Conservation (phyloP, 2,888 invertebrate species). For the Stegana nigrithorax region DNA sequence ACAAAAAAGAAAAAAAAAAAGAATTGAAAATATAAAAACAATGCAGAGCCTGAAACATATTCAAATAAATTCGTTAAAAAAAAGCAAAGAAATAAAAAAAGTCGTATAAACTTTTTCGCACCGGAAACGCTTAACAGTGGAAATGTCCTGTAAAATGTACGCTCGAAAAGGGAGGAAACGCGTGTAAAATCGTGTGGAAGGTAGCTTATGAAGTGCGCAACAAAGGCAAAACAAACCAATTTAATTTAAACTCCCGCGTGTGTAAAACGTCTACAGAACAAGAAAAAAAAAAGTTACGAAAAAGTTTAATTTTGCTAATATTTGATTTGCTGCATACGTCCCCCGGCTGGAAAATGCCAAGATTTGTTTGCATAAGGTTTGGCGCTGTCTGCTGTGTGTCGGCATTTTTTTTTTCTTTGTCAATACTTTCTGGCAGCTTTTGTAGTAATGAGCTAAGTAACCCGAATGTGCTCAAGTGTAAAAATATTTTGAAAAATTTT, state of each 20-base stretch:
- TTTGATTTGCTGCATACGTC: too few species aligned
- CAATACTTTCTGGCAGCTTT: too few species aligned
- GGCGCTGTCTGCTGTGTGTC: too few species aligned
- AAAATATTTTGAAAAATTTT: too few species aligned
- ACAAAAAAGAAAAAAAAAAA: slow-evolving; percentile 43
- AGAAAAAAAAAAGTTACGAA: slow-evolving; percentile 19
- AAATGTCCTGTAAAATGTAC: slow-evolving; percentile 24
- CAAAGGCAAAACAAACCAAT: slow-evolving; percentile 60
- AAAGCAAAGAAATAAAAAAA: slow-evolving; percentile 51
- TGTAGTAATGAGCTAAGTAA: too few species aligned
- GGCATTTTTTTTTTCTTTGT: too few species aligned
- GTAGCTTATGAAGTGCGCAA: slow-evolving; percentile 35
- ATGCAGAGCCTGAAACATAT: slow-evolving; percentile 14
- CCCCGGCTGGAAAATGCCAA: too few species aligned
- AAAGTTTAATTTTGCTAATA: slow-evolving; percentile 30
- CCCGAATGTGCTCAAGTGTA: too few species aligned
- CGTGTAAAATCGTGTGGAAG: slow-evolving; percentile 48
- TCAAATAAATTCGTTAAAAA: slow-evolving; percentile 31
- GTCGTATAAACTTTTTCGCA: slow-evolving; percentile 50
- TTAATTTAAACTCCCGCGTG: slow-evolving; percentile 63
- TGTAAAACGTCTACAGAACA: slow-evolving; percentile 20
- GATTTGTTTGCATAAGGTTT: too few species aligned
- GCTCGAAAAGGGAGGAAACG: slow-evolving; percentile 24
- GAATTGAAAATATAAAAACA: slow-evolving; percentile 35
- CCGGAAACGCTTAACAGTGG: slow-evolving; percentile 26